These are phyloP conservation scores for Phrynocephalus forsythii DNA, from an alignment of 2,797 vertebrate species.

Conservation along the genomic window DNA sequence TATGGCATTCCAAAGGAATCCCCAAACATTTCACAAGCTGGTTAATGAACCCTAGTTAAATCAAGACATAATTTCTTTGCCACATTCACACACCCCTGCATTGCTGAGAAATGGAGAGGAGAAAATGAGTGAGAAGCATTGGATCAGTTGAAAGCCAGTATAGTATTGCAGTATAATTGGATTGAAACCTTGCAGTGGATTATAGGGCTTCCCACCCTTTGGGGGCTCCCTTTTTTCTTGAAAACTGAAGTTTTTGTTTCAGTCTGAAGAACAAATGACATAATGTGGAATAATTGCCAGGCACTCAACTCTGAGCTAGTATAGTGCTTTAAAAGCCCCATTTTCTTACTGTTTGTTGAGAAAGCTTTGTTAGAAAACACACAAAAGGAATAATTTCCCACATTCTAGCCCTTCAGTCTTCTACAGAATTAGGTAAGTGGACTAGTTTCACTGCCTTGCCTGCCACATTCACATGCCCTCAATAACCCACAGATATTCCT, in stretches of 20 bases:
- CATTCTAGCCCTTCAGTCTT: not conserved
- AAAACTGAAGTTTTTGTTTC: constrained; percentile 8
- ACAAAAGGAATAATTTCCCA: constrained; percentile 11
- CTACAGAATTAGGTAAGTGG: not conserved
- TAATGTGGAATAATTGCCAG: constrained; percentile 48
- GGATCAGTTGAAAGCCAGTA: constrained; percentile 40
- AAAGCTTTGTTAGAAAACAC: constrained; percentile 5
- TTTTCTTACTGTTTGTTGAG: constrained; percentile 22
- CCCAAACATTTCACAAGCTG: constrained; percentile 73
- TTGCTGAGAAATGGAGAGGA: constrained; percentile 5
- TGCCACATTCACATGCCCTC: not conserved
- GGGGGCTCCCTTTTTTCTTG: not conserved
- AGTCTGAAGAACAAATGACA: constrained; percentile 38
- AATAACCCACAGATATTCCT: not conserved
- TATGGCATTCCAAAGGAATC: constrained; percentile 65
- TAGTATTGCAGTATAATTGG: constrained; percentile 55
- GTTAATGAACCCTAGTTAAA: constrained; percentile 63
- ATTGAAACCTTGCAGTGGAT: constrained; percentile 32
- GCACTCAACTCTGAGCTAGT: constrained; percentile 28
- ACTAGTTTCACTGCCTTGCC: not conserved
- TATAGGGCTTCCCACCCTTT: not conserved
- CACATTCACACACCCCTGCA: constrained; percentile 34
- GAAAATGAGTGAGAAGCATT: not conserved
- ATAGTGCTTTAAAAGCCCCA: not conserved
- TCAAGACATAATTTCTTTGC: constrained; percentile 54